These are phyloP conservation scores for Amniataba percoides DNA, from an alignment of 2,797 vertebrate genomes.

Conservation along the genomic window DNA sequence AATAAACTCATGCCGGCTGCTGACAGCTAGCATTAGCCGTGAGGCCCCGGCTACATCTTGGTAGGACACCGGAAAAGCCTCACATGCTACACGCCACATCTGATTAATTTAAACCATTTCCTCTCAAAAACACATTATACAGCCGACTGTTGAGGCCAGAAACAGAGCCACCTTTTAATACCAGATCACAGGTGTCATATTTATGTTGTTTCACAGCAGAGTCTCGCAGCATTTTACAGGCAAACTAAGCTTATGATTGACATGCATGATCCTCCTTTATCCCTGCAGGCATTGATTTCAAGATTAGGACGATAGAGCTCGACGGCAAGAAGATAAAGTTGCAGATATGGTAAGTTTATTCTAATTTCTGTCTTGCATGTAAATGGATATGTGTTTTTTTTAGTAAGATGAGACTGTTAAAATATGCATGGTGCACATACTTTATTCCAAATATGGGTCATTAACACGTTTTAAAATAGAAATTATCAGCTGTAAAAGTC, in stretches of 20 bases:
- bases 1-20: conserved; percentile 33
- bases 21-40: conserved; percentile 37
- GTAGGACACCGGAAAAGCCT: conserved; percentile 46
- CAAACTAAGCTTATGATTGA: conserved; percentile 41
- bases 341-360: conserved; percentile 93
- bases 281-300: conserved; percentile 94
- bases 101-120: not conserved
- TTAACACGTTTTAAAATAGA: not conserved
- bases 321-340: conserved; percentile 98
- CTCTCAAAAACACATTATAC: too few species aligned
- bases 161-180: not conserved
- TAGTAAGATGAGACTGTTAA: not conserved
- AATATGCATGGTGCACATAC: not conserved
- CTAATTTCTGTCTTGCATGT: not conserved
- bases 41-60: conserved; percentile 47
- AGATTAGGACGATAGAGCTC: conserved; percentile 97
- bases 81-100: not conserved
- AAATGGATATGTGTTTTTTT: not conserved
- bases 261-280: conserved; percentile 42
- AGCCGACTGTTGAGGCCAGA: not conserved
- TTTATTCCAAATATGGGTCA: not conserved
- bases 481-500: accelerated
- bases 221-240: conserved; percentile 26
- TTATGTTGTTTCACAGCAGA: not conserved
- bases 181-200: accelerated